Conservation (phyloP, 2,113 vertebrate species). For the Arizona elegans region DNA sequence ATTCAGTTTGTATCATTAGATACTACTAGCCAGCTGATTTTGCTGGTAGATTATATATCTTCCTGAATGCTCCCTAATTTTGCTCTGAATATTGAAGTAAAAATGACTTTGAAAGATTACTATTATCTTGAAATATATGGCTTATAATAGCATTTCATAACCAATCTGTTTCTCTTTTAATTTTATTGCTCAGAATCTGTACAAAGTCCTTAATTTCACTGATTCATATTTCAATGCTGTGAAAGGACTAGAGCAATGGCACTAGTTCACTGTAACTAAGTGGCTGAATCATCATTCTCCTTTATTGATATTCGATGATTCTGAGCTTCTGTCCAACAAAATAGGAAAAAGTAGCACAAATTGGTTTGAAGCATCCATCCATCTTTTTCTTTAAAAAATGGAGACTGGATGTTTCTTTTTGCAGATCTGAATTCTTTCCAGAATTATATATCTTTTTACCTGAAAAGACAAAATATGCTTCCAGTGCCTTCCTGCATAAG, state of each 20-base stretch:
- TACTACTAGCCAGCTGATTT: background rate
- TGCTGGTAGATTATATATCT: background rate
- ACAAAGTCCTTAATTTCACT: background rate
- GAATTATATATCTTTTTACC: slow-evolving; percentile 20
- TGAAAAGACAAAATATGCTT: slow-evolving; percentile 22
- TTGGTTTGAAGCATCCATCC: background rate
- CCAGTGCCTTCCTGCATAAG: slow-evolving; percentile 13
- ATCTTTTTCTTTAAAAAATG: background rate
- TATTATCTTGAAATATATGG: background rate
- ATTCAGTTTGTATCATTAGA: background rate
- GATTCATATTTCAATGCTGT: background rate
- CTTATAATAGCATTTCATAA: background rate
- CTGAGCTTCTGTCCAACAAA: background rate
- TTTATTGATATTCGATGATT: background rate
- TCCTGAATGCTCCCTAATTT: background rate
- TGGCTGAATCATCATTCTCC: background rate
- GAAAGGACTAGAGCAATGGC: background rate
- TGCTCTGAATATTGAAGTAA: background rate
- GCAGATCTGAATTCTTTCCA: slow-evolving; percentile 10
- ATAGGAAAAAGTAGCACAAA: background rate
- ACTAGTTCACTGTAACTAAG: background rate
- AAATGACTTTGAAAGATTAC: background rate
- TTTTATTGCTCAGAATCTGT: background rate
- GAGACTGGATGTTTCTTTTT: background rate
- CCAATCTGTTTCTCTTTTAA: background rate